Conservation (phyloP, 2,797 vertebrate genomes). For the Scomberomorus guttatus region DNA sequence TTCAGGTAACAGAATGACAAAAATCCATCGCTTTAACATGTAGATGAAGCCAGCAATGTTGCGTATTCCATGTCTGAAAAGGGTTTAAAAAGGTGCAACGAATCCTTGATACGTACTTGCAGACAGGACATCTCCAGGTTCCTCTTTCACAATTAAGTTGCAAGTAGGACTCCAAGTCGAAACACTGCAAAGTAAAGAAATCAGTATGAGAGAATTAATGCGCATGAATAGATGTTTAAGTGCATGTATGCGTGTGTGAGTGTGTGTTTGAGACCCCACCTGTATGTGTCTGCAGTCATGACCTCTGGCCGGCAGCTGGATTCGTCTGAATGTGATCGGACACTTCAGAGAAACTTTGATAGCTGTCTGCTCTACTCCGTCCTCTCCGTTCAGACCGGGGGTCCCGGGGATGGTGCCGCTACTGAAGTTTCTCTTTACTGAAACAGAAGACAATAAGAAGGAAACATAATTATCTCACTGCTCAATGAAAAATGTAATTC, state of each 20-base stretch:
- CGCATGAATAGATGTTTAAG: rapidly evolving
- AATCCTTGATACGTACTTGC: slow-evolving; percentile 90
- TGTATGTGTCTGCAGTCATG: slow-evolving; percentile 97
- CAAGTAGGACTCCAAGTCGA: slow-evolving; percentile 96
- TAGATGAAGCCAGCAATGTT: no score
- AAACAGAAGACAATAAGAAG: neutral
- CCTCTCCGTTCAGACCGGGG: slow-evolving; percentile 94
- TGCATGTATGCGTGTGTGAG: no score
- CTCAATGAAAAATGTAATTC: no score
- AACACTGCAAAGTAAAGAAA: slow-evolving; percentile 86
- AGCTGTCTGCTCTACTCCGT: slow-evolving; percentile 95
- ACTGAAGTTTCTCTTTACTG: slow-evolving; percentile 97
- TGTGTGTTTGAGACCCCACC: slow-evolving; percentile 35
- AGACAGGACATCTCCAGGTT: slow-evolving; percentile 97
- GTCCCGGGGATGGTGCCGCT: slow-evolving; percentile 95
- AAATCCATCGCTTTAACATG: no score
- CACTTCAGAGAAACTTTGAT: slow-evolving; percentile 98
- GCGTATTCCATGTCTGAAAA: no score
- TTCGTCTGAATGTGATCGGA: slow-evolving; percentile 96
- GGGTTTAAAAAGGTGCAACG: neutral
- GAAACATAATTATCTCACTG: neutral
- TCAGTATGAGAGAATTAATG: neutral
- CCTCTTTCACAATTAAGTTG: slow-evolving; percentile 97
- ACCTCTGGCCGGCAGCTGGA: slow-evolving; percentile 95
- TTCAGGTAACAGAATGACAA: no score